Evolutionary conservation across 1,140 invertebrate species (phyloP).

Genomic region (Tetranychus urticae): DNA sequence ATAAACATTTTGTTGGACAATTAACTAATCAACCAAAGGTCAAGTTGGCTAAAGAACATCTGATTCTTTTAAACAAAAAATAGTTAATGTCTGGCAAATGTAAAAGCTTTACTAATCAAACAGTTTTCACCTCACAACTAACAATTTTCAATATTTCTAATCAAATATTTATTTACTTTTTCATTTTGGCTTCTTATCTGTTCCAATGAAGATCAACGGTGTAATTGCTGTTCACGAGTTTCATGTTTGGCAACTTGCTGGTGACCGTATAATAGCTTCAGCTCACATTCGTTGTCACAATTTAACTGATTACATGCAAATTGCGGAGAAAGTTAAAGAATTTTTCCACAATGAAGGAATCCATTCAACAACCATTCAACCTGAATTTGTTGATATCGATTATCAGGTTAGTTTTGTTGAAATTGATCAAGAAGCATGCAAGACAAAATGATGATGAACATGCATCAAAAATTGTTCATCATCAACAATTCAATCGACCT

Average conservation of each 20-base stretch:
- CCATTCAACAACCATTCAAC: constrained; percentile 33
- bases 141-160: no score
- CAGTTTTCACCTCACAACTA: no score
- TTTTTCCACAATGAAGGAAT: constrained; percentile 32
- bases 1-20: no score
- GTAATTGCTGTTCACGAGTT: constrained; percentile 31
- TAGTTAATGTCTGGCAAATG: no score
- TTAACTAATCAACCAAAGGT: no score
- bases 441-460: background rate
- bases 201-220: constrained; percentile 23
- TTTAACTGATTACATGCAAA: constrained; percentile 26
- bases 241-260: constrained; percentile 32
- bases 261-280: constrained; percentile 30
- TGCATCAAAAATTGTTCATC: background rate
- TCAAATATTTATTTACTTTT: no score
- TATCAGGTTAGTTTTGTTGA: constrained; percentile 1
- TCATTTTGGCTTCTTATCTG: no score
- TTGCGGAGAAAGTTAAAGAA: constrained; percentile 66
- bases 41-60: no score
- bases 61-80: no score
- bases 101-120: no score
- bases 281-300: constrained; percentile 29
- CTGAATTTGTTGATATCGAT: constrained; percentile 23
- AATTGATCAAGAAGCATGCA: background rate
- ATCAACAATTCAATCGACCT: background rate